phyloP scores from a whole-genome alignment of 2,888 invertebrate species.

The Platycheirus rosarum region DNA sequence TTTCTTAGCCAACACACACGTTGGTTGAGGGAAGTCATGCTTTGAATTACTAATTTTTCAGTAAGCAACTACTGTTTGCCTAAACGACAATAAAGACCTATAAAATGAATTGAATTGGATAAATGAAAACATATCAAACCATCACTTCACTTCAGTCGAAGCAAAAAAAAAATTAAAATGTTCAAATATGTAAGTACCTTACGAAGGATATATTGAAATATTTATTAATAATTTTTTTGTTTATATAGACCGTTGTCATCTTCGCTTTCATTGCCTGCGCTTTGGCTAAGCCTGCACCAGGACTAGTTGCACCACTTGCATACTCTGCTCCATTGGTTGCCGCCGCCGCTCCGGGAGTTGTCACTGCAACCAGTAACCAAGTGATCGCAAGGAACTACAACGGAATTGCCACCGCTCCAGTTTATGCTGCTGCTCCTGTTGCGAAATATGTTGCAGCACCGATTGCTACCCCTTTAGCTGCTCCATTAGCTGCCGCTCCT shows the following conservation, averaged over 20 bases:
- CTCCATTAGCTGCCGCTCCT: conserved; percentile 75
- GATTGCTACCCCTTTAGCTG: conserved; percentile 80
- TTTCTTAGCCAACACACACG: not conserved
- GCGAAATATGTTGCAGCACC: conserved; percentile 81
- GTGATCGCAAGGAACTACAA: conserved; percentile 79
- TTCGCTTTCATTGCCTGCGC: conserved; percentile 64
- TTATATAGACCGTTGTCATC: conserved; percentile 49
- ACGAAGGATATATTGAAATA: not conserved
- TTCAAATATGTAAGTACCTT: conserved; percentile 47
- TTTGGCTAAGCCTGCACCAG: conserved; percentile 59
- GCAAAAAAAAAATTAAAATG: conserved; percentile 26
- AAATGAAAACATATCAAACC: not conserved
- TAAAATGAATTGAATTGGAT: not conserved
- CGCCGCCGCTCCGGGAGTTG: conserved; percentile 71
- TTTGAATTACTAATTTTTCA: not conserved
- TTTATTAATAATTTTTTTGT: not conserved
- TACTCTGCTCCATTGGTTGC: conserved; percentile 55
- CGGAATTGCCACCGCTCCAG: conserved; percentile 82
- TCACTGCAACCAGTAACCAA: conserved; percentile 79
- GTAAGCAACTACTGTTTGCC: not conserved
- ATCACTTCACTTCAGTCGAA: not conserved
- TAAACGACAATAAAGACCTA: not conserved
- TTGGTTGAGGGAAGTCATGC: not conserved
- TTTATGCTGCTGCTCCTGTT: conserved; percentile 85
- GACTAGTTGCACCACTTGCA: conserved; percentile 75